These are phyloP conservation scores for Sebastes oblongus DNA, from an alignment of 2,797 vertebrate genomes.

Conservation along the genomic window DNA sequence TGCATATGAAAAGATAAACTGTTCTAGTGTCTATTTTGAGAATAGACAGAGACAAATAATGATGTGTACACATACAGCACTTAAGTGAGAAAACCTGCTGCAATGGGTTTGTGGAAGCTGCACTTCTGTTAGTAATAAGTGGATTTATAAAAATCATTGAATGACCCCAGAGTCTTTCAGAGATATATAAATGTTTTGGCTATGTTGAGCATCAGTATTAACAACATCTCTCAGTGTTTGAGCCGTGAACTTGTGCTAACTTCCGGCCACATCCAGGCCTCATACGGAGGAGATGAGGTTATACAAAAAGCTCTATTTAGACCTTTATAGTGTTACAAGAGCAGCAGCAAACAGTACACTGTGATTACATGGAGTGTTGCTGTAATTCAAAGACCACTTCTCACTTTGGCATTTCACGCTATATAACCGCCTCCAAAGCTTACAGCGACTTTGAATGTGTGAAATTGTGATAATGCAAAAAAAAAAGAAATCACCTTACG, in stretches of 20 bases:
- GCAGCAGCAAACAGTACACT: slow-evolving; percentile 25
- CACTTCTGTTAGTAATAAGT: background rate
- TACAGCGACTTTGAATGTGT: slow-evolving; percentile 35
- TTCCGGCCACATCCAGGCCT: slow-evolving; percentile 14
- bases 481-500: background rate
- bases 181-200: background rate
- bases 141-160: background rate
- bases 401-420: slow-evolving; percentile 41
- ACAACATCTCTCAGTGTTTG: slow-evolving; percentile 1
- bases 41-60: background rate
- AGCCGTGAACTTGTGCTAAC: background rate
- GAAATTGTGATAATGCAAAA: slow-evolving; percentile 27
- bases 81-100: background rate
- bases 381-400: slow-evolving; percentile 46
- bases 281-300: slow-evolving; percentile 6
- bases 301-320: slow-evolving; percentile 11
- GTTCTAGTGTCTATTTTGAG: background rate
- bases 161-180: background rate
- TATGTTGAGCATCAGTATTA: background rate
- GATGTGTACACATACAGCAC: background rate
- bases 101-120: background rate
- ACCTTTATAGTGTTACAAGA: slow-evolving; percentile 20
- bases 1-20: background rate
- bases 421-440: slow-evolving; percentile 31
- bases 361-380: slow-evolving; percentile 34